Conservation (phyloP, 2,797 vertebrate species). For the Periparus ater region DNA sequence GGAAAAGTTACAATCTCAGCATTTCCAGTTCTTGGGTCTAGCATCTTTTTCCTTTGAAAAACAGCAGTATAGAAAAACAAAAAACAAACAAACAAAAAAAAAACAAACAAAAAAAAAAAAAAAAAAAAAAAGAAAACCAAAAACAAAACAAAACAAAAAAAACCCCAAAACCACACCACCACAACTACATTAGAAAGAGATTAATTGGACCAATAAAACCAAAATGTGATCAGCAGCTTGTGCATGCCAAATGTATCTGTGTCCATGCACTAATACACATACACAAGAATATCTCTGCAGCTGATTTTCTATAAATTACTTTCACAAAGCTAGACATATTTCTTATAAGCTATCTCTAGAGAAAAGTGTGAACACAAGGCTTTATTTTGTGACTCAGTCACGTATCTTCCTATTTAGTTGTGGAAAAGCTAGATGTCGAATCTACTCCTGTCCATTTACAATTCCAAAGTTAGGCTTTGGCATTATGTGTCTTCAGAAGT, state of each 20-base stretch:
- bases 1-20: neutral
- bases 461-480: neutral
- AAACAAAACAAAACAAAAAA: neutral
- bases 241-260: neutral
- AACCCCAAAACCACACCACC: too few relatives aligned
- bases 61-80: neutral
- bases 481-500: neutral
- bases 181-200: neutral
- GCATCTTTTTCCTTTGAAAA: neutral
- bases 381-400: neutral
- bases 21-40: neutral
- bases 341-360: neutral
- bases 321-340: neutral
- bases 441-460: neutral
- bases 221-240: neutral
- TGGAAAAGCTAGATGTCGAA: neutral
- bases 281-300: neutral
- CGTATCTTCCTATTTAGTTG: neutral
- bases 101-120: neutral
- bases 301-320: neutral
- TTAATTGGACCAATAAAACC: neutral
- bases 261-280: neutral
- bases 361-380: neutral
- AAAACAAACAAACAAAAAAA: neutral
- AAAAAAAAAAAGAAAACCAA: neutral